These are phyloP conservation scores for Cydia amplana DNA, from an alignment of 1,140 invertebrate species.

Conservation along the genomic window DNA sequence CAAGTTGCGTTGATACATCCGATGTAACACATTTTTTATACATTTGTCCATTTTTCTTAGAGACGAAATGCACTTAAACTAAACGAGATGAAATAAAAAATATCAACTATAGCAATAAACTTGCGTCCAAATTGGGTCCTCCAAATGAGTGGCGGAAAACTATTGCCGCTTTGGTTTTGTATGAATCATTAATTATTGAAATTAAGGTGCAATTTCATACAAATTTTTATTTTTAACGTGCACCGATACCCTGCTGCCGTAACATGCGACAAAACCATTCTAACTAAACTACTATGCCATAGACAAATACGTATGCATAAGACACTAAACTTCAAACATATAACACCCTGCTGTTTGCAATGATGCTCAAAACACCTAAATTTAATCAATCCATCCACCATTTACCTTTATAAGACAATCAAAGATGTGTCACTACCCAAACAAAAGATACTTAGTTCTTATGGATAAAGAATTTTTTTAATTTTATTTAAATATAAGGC, in stretches of 20 bases:
- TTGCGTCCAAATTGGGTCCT: neutral
- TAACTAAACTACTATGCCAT: neutral
- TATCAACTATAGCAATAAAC: conserved; percentile 1
- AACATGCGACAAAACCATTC: neutral
- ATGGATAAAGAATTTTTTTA: too few relatives aligned
- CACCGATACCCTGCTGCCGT: conserved; percentile 1
- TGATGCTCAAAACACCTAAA: neutral
- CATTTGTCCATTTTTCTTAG: too few relatives aligned
- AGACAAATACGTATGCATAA: too few relatives aligned
- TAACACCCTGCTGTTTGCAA: too few relatives aligned
- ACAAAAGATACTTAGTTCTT: neutral
- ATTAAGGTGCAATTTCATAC: neutral
- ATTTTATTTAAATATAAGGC: too few relatives aligned
- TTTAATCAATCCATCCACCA: neutral
- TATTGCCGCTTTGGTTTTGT: neutral
- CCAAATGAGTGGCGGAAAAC: too few relatives aligned
- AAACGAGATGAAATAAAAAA: neutral
- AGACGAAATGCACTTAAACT: too few relatives aligned
- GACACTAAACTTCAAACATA: too few relatives aligned
- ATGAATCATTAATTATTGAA: neutral
- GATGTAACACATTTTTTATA: too few relatives aligned
- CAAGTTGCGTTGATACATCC: too few relatives aligned
- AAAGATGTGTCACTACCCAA: too few relatives aligned
- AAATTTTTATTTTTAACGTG: neutral
- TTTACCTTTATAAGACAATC: neutral